Conservation (phyloP, 1,140 invertebrate genomes). For the Steinernema khuongi region DNA sequence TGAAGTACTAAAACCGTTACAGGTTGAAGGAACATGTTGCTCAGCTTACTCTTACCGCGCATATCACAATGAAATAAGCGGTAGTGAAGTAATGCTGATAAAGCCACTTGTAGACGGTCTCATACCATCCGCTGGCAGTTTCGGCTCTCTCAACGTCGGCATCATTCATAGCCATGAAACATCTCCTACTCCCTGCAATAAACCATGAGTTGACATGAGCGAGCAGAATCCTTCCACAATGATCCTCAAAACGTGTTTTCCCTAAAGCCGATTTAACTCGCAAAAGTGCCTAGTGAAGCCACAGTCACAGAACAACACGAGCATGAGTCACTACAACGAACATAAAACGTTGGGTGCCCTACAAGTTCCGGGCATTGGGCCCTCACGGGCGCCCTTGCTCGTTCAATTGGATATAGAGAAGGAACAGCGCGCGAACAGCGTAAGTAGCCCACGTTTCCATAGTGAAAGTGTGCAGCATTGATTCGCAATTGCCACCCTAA, state of each 20-base stretch:
- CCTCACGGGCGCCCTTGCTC: too few species aligned
- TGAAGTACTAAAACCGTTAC: not conserved
- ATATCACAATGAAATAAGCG: not conserved
- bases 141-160: not conserved
- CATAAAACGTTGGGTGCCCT: not conserved
- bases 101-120: conserved; percentile 2
- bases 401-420: not conserved
- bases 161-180: conserved; percentile 1
- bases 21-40: not conserved
- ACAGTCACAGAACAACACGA: not conserved
- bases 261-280: not conserved
- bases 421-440: too few species aligned
- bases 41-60: not conserved
- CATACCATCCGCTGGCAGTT: not conserved
- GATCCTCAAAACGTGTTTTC: not conserved
- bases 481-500: not conserved
- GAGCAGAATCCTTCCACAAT: not conserved
- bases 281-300: not conserved
- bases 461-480: not conserved
- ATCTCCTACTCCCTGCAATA: not conserved
- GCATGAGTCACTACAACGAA: not conserved
- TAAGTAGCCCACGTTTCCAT: not conserved
- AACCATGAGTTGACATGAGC: not conserved
- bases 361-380: not conserved
- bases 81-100: not conserved